These are phyloP conservation scores for Emys orbicularis DNA, from an alignment of 2,797 vertebrate genomes.

Conservation along the genomic window DNA sequence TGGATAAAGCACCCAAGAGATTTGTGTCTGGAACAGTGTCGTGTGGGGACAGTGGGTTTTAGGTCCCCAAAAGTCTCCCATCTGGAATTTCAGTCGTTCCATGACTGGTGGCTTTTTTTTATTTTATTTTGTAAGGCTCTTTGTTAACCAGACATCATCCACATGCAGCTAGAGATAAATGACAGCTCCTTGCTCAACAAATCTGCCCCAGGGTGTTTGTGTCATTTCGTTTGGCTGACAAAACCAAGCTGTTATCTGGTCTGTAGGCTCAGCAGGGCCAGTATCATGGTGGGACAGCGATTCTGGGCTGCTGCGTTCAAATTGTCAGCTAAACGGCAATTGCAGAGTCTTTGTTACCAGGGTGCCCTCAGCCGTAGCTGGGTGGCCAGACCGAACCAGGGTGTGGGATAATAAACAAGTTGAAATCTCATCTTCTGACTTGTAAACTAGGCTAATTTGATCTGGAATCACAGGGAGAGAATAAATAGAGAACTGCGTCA, in stretches of 20 bases:
- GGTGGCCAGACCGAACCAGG: neutral
- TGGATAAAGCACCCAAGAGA: neutral
- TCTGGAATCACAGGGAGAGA: neutral
- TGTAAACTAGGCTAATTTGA: neutral
- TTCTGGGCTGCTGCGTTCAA: neutral
- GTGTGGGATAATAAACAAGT: neutral
- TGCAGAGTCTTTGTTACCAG: neutral
- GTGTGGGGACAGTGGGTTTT: neutral
- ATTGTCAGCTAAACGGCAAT: neutral
- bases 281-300: neutral
- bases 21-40: neutral
- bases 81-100: neutral
- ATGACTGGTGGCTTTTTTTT: neutral
- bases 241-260: neutral
- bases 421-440: neutral
- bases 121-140: neutral
- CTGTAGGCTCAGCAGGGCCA: neutral
- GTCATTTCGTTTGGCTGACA: neutral
- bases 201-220: neutral
- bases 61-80: neutral
- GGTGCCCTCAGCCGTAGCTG: neutral
- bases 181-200: neutral
- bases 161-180: neutral
- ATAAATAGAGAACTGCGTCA: accelerated
- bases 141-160: neutral